Evolutionary conservation across 2,113 vertebrate genomes (phyloP).

Genomic region (Pogonocichla stellata): DNA sequence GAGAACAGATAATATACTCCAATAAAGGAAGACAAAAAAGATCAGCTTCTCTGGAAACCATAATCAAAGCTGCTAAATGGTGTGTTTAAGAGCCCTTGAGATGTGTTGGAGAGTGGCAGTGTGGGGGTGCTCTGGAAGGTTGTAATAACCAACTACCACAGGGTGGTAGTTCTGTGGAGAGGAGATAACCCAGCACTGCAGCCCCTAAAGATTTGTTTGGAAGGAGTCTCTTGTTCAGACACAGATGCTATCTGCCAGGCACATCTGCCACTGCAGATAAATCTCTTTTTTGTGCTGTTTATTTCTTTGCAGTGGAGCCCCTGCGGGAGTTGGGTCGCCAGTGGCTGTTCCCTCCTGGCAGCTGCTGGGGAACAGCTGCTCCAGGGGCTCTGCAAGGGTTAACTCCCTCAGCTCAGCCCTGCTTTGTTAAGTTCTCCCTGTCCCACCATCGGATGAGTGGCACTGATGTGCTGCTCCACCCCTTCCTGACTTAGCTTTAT

Average conservation of each 20-base stretch:
- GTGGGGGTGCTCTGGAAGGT: not conserved
- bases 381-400: not conserved
- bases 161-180: not conserved
- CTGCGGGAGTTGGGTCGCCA: accelerated
- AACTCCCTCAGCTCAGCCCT: not conserved
- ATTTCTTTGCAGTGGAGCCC: not conserved
- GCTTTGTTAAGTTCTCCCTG: not conserved
- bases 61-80: not conserved
- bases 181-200: not conserved
- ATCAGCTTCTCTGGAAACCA: not conserved
- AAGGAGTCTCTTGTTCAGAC: not conserved
- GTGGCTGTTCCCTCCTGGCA: not conserved
- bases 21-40: not conserved
- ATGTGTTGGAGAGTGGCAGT: not conserved
- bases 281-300: not conserved
- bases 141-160: not conserved
- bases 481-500: slow-evolving; percentile 29
- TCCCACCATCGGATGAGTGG: not conserved
- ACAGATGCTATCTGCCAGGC: not conserved
- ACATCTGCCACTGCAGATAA: not conserved
- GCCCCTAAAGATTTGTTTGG: not conserved
- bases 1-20: not conserved
- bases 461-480: slow-evolving; percentile 21
- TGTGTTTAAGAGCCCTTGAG: not conserved
- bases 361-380: not conserved